Conservation (phyloP, 2,888 invertebrate species). For the Seira ritae region DNA sequence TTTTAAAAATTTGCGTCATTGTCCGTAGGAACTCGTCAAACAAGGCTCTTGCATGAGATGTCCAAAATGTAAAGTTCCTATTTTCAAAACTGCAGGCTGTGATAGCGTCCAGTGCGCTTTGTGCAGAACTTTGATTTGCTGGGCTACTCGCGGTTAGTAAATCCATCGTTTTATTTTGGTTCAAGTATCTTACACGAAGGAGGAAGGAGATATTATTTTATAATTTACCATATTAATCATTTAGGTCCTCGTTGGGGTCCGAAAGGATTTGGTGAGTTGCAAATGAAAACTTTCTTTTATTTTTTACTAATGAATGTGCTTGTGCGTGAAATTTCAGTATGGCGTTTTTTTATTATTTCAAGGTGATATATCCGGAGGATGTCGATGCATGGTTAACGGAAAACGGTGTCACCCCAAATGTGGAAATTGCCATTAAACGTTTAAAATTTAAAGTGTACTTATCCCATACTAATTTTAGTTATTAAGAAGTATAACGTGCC, state of each 20-base stretch:
- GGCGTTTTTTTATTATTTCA: background rate
- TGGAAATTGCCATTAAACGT: constrained; percentile 86
- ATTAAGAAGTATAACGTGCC: too few relatives aligned
- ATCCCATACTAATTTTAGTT: too few relatives aligned
- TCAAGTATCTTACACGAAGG: background rate
- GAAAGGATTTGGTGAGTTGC: constrained; percentile 45
- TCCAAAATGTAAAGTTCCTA: constrained; percentile 88
- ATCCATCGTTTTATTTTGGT: background rate
- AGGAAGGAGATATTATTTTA: background rate
- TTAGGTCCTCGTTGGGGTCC: constrained; percentile 65
- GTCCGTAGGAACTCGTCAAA: constrained; percentile 82
- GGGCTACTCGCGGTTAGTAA: constrained; percentile 86
- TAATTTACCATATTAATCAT: background rate
- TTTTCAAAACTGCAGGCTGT: constrained; percentile 95
- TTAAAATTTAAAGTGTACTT: too few relatives aligned
- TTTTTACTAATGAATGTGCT: background rate
- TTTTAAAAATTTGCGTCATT: background rate
- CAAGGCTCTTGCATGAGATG: constrained; percentile 91
- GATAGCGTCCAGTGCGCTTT: constrained; percentile 93
- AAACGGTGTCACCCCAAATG: constrained; percentile 89
- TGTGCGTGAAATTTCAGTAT: too few relatives aligned
- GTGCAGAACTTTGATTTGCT: constrained; percentile 86
- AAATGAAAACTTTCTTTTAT: background rate
- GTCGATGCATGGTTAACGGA: constrained; percentile 84
- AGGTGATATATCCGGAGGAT: constrained; percentile 60